Evolutionary conservation across 1,140 invertebrate genomes (phyloP), one percentile per base, ranked within the genome.

Genomic region (Stegodyphus mimosarum): DNA sequence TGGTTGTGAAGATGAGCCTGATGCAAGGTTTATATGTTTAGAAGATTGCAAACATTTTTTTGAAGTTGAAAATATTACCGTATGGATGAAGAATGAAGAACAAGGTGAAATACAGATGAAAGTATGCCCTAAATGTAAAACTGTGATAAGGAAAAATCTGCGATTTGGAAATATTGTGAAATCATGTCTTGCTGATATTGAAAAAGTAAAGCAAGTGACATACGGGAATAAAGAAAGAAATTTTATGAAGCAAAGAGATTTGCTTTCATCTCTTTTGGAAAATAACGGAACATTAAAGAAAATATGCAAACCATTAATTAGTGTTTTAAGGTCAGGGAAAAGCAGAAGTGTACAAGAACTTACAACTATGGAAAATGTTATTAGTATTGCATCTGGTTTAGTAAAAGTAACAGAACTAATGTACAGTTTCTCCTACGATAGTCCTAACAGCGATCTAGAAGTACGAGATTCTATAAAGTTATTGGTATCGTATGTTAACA

Each of bases 1-100:
- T 87, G 91, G 90, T 5, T 86, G 76, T 13, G 90, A 91, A 88
- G 90, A 91, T 77, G 90, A 90, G 63, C 69, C 73, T 48, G 89
- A 90, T 87, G 87, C 89, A 5, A 84, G 87, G 77, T 90, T 94
- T 89, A 90, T 95, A 67, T 88, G 91, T 55, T 88, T 95, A 18
- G 90, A 92, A 88, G 94, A 95, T 88, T 95, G 94, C 89, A 88
- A 90, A 7, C 94, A 95, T 88, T 87, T 92, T 6, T 89, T 95
- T 87, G 94, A 94, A 88, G 89, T 91, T 13, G 88, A 91, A 10
- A 92, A 91, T 63, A 88, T 94, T 88, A 92, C 94, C 87, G 88
- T 88, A 63, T 92, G 93, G 90, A 90, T 93, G 87, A 88, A 89
- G 18, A 88, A 91, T 7, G 69, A 69, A 0, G 79, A 76, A 33